Percentiles rank a stretch among this genome's conserved stretches.
Conservation (phyloP, 2,113 vertebrate genomes). For the Nansenia antarctica region DNA sequence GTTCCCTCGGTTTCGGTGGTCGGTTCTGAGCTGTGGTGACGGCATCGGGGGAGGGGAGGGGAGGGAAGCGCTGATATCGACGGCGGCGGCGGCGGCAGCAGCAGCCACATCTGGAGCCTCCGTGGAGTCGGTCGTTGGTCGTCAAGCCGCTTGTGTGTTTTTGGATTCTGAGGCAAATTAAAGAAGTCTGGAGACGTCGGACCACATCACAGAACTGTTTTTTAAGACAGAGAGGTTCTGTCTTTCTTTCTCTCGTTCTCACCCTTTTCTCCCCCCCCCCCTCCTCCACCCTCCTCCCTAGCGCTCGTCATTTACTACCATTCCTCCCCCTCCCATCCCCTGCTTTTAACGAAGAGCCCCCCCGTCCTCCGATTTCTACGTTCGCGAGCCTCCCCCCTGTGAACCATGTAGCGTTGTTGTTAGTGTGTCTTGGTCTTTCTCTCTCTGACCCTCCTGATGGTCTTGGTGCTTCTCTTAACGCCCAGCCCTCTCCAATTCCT, state of each 20-base stretch:
- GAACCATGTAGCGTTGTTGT: too few relatives aligned
- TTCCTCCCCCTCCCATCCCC: constrained; percentile 11
- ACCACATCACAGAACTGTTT: constrained; percentile 51
- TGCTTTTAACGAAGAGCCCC: too few relatives aligned
- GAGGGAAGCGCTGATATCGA: neutral
- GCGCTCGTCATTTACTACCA: constrained; percentile 9
- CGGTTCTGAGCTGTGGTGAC: constrained; percentile 63
- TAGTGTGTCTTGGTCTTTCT: constrained; percentile 3
- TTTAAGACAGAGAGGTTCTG: constrained; percentile 28
- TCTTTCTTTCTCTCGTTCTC: neutral
- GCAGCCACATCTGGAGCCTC: constrained; percentile 35
- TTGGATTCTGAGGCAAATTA: constrained; percentile 32
- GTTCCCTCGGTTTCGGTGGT: constrained; percentile 40
- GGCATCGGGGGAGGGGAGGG: constrained; percentile 17
- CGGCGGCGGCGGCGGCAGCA: too few relatives aligned
- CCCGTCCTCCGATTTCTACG: too few relatives aligned
- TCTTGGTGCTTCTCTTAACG: neutral
- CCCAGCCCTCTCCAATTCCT: neutral
- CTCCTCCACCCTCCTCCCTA: neutral
- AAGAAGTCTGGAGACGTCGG: constrained; percentile 42
- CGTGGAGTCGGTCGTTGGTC: too few relatives aligned
- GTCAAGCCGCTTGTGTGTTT: constrained; percentile 17
- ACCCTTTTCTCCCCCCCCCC: neutral
- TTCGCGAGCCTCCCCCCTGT: too few relatives aligned
- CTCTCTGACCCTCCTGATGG: neutral